Evolutionary conservation across 2,888 invertebrate species (phyloP), one percentile per base, ranked within the genome.

Genomic region (Brachylomia viminalis): DNA sequence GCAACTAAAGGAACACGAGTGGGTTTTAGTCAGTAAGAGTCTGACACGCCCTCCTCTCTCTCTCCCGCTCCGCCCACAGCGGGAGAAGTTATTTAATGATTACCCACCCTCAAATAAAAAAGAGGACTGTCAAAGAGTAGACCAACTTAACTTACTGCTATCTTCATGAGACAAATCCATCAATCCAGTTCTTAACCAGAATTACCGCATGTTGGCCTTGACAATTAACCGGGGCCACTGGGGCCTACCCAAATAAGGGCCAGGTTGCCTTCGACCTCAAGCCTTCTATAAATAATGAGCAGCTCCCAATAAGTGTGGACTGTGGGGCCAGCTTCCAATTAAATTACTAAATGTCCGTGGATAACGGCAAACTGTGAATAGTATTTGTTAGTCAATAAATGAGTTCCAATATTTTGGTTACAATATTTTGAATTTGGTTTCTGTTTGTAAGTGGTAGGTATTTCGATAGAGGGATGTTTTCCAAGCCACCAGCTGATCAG

Each of bases 271-370:
- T 45, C 45, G 62, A 59, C 67, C 66, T 61, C 52, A 30, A 33
- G 42, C 17, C 45, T 64, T 84, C 30, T 58, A 82, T 82, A 75
- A 84, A 84, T 84, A 84, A 82, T 82, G 54, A 82, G 62, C 52
- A 42, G 61, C 59, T 56, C 30, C 45, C 62, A 47, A 64, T 67
- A n/a, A 62, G 27, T 45, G 42, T 20, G n/a, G 56, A 5, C 6
- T 49, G 4, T 8, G n/a, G 27, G 45, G 20, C 49, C 6, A n/a
- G n/a, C 20, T 69, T 45, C 23, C 52, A 79, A 82, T 79, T 45
- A 68, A 74, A 83, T 56, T 23, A 38, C 52, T 58, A 49, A 67
- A 52, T 56, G 7, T 17, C 15, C 30, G 38, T n/a, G n/a, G 23
- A 30, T 5, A 15, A 15, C 17, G 49, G 47, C 5, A 11, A 33